Base-by-base conservation (phyloP, 2,113 vertebrate species). In the Equus przewalskii region DNA sequence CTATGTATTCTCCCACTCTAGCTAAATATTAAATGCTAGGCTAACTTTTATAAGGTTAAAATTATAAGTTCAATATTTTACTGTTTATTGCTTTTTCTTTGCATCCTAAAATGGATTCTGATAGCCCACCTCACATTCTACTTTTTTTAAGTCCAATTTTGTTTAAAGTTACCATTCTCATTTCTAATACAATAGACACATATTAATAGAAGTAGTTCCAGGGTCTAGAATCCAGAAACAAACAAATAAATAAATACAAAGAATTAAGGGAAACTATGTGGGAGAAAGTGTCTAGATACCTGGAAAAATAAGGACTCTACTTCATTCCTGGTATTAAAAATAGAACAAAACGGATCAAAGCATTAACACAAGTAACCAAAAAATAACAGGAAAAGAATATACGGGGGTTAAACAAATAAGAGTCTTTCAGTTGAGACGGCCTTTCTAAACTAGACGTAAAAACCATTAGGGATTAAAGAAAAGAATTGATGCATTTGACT, bases 381-480 rank as follows among this genome's bases (percentile, higher is more conserved):
- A 19, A 51, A 3, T 84, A 51, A 33, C 5, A 76, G 13, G 16
- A 51, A 69, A 11, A 41, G 69, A 93, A 95, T 60, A 83, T 62
- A 72, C 13, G 8, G 56, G 56, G 8, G 58, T 56, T 82, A 67
- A 84, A 97, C 69, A 54, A 67, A 7, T 41, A 49, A n/a, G 60
- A 44, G 22, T 60, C 4, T 67, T 79, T 6, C 2, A 12, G 0
- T 33, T 24, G 24, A 1, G 7, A 54, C 1, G 72, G 1, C 1
- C 7, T 81, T 93, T 97, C 60, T 18, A 89, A 89, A 33, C 9
- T 79, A 72, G 26, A n/a, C 15, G 26, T 54, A 83, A 28, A 89
- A 73, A 33, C 0, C 15, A 36, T 30, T 65, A 6, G 1, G 7
- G 8, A 73, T 65, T 91, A 80, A 83, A 75, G 7, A 30, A 89